Conservation (phyloP, 2,797 vertebrate genomes). For the Acipenser oxyrinchus region DNA sequence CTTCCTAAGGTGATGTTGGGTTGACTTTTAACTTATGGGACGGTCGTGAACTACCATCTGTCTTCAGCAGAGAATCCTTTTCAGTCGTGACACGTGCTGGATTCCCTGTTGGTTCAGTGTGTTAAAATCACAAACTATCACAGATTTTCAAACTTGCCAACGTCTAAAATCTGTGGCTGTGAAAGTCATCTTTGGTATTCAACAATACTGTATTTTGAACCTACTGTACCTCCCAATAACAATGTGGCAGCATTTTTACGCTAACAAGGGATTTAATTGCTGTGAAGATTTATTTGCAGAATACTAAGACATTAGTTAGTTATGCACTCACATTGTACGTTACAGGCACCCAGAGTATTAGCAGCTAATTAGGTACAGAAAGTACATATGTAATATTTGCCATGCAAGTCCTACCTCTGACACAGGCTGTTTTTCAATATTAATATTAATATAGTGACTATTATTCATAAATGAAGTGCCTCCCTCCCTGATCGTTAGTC, state of each 20-base stretch:
- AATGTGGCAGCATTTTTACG: constrained; percentile 42
- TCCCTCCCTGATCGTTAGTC: too few relatives aligned
- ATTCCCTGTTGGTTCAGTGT: too few relatives aligned
- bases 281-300: constrained; percentile 42
- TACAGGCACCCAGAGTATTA: constrained; percentile 32
- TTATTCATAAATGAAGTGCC: background rate
- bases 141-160: too few relatives aligned
- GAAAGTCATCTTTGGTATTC: too few relatives aligned
- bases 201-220: too few relatives aligned
- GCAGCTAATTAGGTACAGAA: constrained; percentile 43
- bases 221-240: constrained; percentile 29
- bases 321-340: constrained; percentile 34
- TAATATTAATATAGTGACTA: constrained; percentile 29
- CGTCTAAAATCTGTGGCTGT: too few relatives aligned
- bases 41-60: too few relatives aligned
- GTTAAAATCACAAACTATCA: too few relatives aligned
- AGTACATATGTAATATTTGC: constrained; percentile 28
- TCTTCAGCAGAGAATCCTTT: too few relatives aligned
- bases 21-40: too few relatives aligned
- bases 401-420: constrained; percentile 28
- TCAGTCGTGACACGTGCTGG: too few relatives aligned
- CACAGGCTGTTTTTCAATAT: constrained; percentile 29
- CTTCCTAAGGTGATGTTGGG: too few relatives aligned
- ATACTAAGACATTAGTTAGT: constrained; percentile 38
- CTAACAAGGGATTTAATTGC: constrained; percentile 48